Base-by-base conservation (phyloP, 2,888 invertebrate species). In the Archips crataeganus region DNA sequence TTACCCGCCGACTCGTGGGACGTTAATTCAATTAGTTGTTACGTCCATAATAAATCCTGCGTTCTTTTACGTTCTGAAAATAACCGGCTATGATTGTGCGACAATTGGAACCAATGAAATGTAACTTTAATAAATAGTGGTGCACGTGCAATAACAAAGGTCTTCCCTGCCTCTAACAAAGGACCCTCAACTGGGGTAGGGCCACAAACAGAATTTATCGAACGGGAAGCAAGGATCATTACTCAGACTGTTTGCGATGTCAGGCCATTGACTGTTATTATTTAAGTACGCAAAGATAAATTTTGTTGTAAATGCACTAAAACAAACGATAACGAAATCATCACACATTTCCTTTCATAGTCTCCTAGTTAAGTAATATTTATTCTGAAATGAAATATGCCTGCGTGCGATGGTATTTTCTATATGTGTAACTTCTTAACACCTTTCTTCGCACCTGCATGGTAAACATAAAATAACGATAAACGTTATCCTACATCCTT, bases 11-110 rank as follows among this genome's bases (percentile, higher is more conserved):
- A n/a, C 49, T 54, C 57, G 63, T 13, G 64, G 49, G 49, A 47
- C 72, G 54, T 23, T 74, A 70, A 74, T 70, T 70, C 8, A 74
- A 74, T 74, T 74, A 73, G 59, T 49, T 68, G 64, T 8, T 73
- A 60, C 70, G 64, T 74, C 57, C 47, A 73, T 39, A 32, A 42
- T 34, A 74, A 69, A 64, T 45, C 47, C 59, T 51, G 65, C 60
- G 32, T 32, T 42, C 23, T 34, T 66, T 47, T 39, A 10, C 32
- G 68, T 13, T 23, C 23, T 49, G 32, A 34, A 54, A 23, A 61
- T 69, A 69, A 67, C 34, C 63, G 45, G 15, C 42, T 49, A 36
- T 23, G 23, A 36, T 47, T 57, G 54, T 34, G 23, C 13, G 6
- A 70, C 15, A 10, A 42, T 23, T 9, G n/a, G 54, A 34, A 49